Conservation (phyloP, 2,797 vertebrate species). For the Alfaro cultratus region DNA sequence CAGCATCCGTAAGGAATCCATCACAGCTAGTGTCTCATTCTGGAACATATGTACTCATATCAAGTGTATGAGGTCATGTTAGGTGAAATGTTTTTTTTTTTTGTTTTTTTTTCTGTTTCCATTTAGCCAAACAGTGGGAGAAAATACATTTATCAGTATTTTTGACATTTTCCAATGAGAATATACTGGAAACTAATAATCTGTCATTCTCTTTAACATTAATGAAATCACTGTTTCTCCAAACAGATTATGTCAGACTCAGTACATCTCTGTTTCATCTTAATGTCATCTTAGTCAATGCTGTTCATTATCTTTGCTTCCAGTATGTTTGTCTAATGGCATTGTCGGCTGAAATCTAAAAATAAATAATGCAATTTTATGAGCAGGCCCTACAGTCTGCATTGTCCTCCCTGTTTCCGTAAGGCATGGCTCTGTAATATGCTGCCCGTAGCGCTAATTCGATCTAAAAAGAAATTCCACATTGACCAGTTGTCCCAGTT, state of each 20-base stretch:
- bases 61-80: slow-evolving; percentile 31
- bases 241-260: slow-evolving; percentile 34
- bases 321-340: slow-evolving; percentile 12
- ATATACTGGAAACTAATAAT: slow-evolving; percentile 13
- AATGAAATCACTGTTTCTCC: slow-evolving; percentile 28
- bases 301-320: not conserved
- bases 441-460: too few relatives aligned
- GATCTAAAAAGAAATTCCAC: not conserved
- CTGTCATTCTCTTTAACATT: slow-evolving; percentile 25
- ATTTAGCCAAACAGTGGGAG: not conserved
- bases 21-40: slow-evolving; percentile 24
- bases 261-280: slow-evolving; percentile 38
- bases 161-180: not conserved
- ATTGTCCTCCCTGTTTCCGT: slow-evolving; percentile 10
- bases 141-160: not conserved
- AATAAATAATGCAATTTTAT: slow-evolving; percentile 14
- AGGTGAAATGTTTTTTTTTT: not conserved
- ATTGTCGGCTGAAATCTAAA: slow-evolving; percentile 14
- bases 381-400: slow-evolving; percentile 5
- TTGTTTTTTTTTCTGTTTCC: not conserved
- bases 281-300: slow-evolving; percentile 46
- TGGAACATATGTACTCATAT: slow-evolving; percentile 21
- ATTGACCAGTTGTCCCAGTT: not conserved
- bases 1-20: slow-evolving; percentile 38
- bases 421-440: not conserved